Conservation (phyloP, 2,888 invertebrate species). For the Bibio marci region DNA sequence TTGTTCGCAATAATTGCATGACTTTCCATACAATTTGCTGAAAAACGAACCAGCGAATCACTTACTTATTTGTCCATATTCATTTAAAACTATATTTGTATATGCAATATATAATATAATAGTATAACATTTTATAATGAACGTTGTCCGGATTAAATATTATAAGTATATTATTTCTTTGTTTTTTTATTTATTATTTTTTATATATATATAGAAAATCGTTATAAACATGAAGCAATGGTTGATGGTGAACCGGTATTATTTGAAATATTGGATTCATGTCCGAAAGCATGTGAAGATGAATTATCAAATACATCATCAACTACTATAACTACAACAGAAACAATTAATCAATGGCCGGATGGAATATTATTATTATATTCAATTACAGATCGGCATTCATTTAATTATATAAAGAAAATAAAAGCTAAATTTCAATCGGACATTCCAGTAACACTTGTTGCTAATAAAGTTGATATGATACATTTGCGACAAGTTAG, state of each 20-base stretch:
- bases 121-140: too few species aligned
- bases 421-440: conserved; percentile 51
- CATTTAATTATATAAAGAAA: conserved; percentile 66
- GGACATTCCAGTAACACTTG: conserved; percentile 66
- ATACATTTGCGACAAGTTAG: conserved; percentile 77
- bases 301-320: too few species aligned
- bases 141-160: too few species aligned
- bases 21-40: too few species aligned
- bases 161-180: background rate
- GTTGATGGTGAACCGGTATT: conserved; percentile 78
- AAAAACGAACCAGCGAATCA: too few species aligned
- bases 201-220: conserved; percentile 42
- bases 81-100: too few species aligned
- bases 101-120: too few species aligned
- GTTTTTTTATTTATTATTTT: conserved; percentile 1
- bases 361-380: conserved; percentile 79
- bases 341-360: conserved; percentile 48
- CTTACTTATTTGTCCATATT: too few species aligned
- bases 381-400: conserved; percentile 73
- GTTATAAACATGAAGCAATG: conserved; percentile 78
- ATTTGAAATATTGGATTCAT: conserved; percentile 81
- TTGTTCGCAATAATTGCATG: too few species aligned
- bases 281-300: conserved; percentile 33
- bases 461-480: conserved; percentile 83
- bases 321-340: too few species aligned